Conservation (phyloP, 2,113 vertebrate genomes). For the Zapus hudsonius region DNA sequence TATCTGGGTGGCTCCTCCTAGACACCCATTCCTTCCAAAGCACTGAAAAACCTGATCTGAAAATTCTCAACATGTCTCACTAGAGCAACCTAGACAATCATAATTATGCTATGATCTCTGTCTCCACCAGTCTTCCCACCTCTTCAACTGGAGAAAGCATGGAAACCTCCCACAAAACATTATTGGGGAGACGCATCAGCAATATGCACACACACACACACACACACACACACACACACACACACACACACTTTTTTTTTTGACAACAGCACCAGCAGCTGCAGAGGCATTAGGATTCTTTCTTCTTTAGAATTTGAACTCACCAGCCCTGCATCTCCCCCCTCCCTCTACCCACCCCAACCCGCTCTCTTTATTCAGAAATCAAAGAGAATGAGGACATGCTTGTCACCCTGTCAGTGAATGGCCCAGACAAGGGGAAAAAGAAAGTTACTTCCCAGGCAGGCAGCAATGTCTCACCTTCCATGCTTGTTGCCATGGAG, state of each 20-base stretch:
- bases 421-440: slow-evolving; percentile 52
- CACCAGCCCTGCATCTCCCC: neutral
- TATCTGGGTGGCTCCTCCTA: slow-evolving; percentile 15
- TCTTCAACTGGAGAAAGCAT: slow-evolving; percentile 64
- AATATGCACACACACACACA: slow-evolving; percentile 50
- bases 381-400: slow-evolving; percentile 34
- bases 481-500: slow-evolving; percentile 79
- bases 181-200: slow-evolving; percentile 79
- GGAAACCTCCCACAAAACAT: slow-evolving; percentile 81
- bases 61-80: slow-evolving; percentile 70
- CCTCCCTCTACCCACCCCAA: too few relatives aligned
- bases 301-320: slow-evolving; percentile 54
- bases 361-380: slow-evolving; percentile 25
- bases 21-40: slow-evolving; percentile 42
- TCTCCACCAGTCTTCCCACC: slow-evolving; percentile 43
- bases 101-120: slow-evolving; percentile 54
- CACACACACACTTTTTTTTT: neutral
- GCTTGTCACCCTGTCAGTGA: neutral
- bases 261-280: neutral
- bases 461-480: slow-evolving; percentile 72
- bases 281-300: neutral
- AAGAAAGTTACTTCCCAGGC: slow-evolving; percentile 74
- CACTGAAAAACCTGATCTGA: slow-evolving; percentile 63
- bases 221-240: neutral
- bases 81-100: slow-evolving; percentile 71